Conservation (phyloP, 2,888 invertebrate species). For the Trilocha varians region DNA sequence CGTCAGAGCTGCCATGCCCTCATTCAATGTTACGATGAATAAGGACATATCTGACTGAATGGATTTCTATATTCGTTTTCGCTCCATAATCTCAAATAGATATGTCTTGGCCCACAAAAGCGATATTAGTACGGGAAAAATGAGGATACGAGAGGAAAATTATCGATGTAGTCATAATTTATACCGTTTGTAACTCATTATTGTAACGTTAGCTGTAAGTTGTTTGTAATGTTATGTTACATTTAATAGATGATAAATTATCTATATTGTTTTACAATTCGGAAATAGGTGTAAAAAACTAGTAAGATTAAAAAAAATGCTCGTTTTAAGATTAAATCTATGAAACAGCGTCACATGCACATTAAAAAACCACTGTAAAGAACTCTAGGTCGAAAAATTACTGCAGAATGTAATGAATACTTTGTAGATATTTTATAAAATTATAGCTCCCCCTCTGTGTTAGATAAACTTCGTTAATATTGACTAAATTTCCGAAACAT, state of each 20-base stretch:
- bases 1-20: neutral
- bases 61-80: neutral
- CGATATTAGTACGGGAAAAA: conserved; percentile 3
- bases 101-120: conserved; percentile 1
- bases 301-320: too few relatives aligned
- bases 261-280: neutral
- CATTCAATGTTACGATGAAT: neutral
- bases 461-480: too few relatives aligned
- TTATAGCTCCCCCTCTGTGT: too few relatives aligned
- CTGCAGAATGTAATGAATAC: too few relatives aligned
- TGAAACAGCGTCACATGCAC: too few relatives aligned
- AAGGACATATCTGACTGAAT: neutral
- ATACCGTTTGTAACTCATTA: neutral
- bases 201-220: neutral
- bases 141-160: conserved; percentile 1
- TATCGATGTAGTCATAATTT: conserved; percentile 2
- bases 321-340: too few relatives aligned
- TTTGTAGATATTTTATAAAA: too few relatives aligned
- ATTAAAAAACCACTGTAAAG: too few relatives aligned
- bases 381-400: too few relatives aligned
- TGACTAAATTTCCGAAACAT: too few relatives aligned
- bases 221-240: neutral
- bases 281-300: too few relatives aligned
- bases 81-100: neutral
- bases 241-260: neutral